phyloP scores from a whole-genome alignment of 2,797 vertebrate genomes.

The Cirrhinus mrigala region DNA sequence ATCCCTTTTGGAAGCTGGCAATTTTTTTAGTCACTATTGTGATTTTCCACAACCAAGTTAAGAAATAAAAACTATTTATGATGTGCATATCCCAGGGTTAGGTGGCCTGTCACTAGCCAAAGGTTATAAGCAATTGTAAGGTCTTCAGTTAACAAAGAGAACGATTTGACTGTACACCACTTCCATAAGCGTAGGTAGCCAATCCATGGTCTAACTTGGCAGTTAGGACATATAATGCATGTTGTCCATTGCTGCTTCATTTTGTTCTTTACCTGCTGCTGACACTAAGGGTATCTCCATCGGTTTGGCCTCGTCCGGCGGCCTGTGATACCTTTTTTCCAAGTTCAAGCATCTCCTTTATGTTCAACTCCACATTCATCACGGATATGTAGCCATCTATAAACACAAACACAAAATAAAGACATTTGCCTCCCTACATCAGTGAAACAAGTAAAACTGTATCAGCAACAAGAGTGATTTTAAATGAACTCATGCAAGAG shows the following conservation, averaged over 20 bases:
- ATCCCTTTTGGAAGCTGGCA: neutral
- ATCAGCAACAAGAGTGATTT: too few species aligned
- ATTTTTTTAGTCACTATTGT: too few species aligned
- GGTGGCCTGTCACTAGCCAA: neutral
- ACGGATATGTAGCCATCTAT: constrained; percentile 80
- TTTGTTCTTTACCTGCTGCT: constrained; percentile 74
- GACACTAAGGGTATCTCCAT: constrained; percentile 76
- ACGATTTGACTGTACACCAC: neutral
- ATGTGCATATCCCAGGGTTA: neutral
- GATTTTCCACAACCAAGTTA: neutral
- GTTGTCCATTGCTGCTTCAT: neutral
- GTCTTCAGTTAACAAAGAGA: neutral
- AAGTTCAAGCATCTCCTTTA: constrained; percentile 78
- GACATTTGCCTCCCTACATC: neutral
- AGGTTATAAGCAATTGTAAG: neutral
- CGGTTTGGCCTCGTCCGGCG: constrained; percentile 70
- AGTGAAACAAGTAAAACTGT: too few species aligned
- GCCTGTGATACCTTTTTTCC: constrained; percentile 78
- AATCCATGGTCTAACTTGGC: neutral
- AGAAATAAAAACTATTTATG: neutral
- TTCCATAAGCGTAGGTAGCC: too few species aligned
- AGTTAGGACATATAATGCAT: neutral
- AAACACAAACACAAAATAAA: constrained; percentile 25
- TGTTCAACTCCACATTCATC: constrained; percentile 77
- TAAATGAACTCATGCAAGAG: neutral